These are phyloP conservation scores for Labeo rohita DNA, from an alignment of 2,113 vertebrate genomes.

Conservation along the genomic window DNA sequence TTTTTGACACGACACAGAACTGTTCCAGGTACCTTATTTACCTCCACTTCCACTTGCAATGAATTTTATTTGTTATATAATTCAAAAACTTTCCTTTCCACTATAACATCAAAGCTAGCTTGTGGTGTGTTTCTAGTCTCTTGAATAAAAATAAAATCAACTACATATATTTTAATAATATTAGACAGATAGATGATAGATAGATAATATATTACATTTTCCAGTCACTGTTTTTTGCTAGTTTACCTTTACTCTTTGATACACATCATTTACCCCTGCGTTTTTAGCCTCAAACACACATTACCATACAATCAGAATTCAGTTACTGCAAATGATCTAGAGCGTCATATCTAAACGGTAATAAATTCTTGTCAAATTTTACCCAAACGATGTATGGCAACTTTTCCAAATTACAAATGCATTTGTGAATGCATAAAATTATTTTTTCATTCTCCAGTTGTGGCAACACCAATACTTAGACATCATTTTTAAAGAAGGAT, in stretches of 20 bases:
- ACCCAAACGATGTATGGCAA: neutral
- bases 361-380: neutral
- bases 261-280: too few relatives aligned
- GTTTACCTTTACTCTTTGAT: too few relatives aligned
- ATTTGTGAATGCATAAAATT: neutral
- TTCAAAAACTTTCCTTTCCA: neutral
- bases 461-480: neutral
- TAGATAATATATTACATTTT: too few relatives aligned
- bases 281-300: too few relatives aligned
- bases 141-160: too few relatives aligned
- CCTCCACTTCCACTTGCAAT: neutral
- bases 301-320: neutral
- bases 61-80: neutral
- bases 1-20: neutral
- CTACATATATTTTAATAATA: too few relatives aligned
- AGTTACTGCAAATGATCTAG: neutral
- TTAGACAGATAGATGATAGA: too few relatives aligned
- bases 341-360: neutral
- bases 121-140: neutral
- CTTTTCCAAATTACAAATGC: neutral
- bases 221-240: too few relatives aligned
- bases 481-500: neutral
- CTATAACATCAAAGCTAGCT: neutral
- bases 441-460: neutral
- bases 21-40: neutral